phyloP scores from a whole-genome alignment of 2,113 vertebrate species.

The Rhea pennata region DNA sequence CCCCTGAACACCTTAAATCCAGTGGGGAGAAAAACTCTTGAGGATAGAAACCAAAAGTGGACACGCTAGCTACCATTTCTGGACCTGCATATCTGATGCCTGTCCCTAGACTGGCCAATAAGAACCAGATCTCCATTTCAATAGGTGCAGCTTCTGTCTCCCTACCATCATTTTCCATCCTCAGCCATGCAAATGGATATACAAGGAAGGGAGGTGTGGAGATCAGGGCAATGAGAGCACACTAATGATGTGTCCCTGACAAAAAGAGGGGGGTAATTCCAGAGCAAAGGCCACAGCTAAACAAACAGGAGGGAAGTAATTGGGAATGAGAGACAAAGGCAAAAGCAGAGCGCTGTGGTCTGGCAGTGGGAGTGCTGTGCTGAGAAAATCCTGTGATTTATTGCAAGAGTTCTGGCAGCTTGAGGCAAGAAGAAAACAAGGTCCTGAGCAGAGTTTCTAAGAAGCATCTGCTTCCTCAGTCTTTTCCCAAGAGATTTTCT shows the following conservation, averaged over 20 bases:
- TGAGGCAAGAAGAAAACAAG: not conserved
- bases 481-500: not conserved
- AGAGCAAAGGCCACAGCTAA: not conserved
- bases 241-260: rapidly evolving
- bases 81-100: not conserved
- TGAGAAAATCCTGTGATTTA: not conserved
- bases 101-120: not conserved
- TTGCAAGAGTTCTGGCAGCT: not conserved
- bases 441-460: not conserved
- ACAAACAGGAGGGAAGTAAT: not conserved
- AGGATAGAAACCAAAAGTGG: not conserved
- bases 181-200: rapidly evolving
- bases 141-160: not conserved
- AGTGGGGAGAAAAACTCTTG: not conserved
- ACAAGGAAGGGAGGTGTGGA: not conserved
- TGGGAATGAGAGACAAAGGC: not conserved
- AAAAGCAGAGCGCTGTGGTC: rapidly evolving
- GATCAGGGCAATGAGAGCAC: not conserved
- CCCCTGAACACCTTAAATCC: not conserved
- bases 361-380: not conserved
- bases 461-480: rapidly evolving
- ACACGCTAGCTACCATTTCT: not conserved
- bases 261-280: not conserved
- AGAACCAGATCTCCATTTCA: not conserved
- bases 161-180: not conserved